Evolutionary conservation across 2,888 invertebrate species (phyloP).

Genomic region (Xestia c-nigrum): DNA sequence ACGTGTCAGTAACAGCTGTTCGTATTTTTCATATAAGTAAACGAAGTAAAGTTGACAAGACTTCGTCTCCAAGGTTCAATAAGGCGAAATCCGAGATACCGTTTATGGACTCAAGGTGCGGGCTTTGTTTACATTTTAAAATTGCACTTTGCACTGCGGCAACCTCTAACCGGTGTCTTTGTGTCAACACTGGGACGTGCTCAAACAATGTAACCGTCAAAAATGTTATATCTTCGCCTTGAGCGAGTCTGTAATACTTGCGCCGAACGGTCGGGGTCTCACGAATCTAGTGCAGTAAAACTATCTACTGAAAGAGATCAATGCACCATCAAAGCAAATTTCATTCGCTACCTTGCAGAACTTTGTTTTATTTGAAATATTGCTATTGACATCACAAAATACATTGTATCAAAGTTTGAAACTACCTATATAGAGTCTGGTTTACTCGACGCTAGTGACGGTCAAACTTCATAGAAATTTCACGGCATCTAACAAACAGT

Average conservation of each 20-base stretch:
- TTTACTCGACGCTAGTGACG: constrained; percentile 67
- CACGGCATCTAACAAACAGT: constrained; percentile 74
- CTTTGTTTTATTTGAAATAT: constrained; percentile 54
- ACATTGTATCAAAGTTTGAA: constrained; percentile 57
- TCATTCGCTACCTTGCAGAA: constrained; percentile 39
- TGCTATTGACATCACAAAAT: constrained; percentile 54
- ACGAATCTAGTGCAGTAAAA: constrained; percentile 60
- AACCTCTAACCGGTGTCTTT: constrained; percentile 83
- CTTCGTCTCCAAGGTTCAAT: constrained; percentile 83
- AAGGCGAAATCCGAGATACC: constrained; percentile 86
- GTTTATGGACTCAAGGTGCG: constrained; percentile 86
- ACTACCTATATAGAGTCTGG: constrained; percentile 56
- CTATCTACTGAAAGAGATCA: constrained; percentile 60
- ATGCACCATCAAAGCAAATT: constrained; percentile 53
- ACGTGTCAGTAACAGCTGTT: constrained; percentile 65
- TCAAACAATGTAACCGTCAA: constrained; percentile 88
- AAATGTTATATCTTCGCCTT: constrained; percentile 81
- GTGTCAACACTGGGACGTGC: constrained; percentile 84
- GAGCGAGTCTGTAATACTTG: constrained; percentile 71
- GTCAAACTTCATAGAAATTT: constrained; percentile 82
- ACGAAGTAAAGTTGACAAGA: constrained; percentile 76
- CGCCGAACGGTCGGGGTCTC: constrained; percentile 54
- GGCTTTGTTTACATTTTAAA: constrained; percentile 90
- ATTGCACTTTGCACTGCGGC: constrained; percentile 89
- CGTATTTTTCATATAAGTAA: constrained; percentile 73